A percentile compares a stretch with the other conserved stretches of the same genome.
phyloP scores from a whole-genome alignment of 35 echinoderm and acorn worm species.

The Ptychodera flava region DNA sequence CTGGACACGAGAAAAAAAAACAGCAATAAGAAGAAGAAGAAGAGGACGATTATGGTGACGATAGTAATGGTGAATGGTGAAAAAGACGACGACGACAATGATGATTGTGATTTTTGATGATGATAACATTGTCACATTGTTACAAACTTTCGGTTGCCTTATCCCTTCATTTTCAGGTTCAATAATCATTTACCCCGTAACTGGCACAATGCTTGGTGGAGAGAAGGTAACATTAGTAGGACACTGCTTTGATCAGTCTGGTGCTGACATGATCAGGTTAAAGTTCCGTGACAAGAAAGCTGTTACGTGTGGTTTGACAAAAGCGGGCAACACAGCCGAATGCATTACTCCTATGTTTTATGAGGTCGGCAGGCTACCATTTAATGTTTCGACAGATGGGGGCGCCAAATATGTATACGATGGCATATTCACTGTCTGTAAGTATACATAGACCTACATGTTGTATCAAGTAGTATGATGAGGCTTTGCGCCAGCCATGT shows the following conservation, averaged over 20 bases:
- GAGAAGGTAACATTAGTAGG: slow-evolving; percentile 81
- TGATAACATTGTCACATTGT: too few relatives aligned
- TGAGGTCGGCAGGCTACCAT: slow-evolving; percentile 25
- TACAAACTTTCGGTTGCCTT: too few relatives aligned
- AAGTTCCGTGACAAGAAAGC: too few relatives aligned
- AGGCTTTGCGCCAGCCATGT: too few relatives aligned
- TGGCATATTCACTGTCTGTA: slow-evolving; percentile 50
- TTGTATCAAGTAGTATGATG: too few relatives aligned
- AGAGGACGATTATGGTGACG: too few relatives aligned
- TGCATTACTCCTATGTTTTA: slow-evolving; percentile 71
- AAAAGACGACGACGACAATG: too few relatives aligned
- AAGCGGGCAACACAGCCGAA: slow-evolving; percentile 56
- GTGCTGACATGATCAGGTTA: too few relatives aligned
- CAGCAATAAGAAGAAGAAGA: too few relatives aligned
- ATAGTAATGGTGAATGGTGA: slow-evolving; percentile 21
- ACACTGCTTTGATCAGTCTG: slow-evolving; percentile 55
- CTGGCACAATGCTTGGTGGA: slow-evolving; percentile 78
- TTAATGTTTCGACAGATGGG: slow-evolving; percentile 66
- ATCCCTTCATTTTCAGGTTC: slow-evolving; percentile 34
- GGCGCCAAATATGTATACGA: slow-evolving; percentile 45
- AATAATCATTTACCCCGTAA: slow-evolving; percentile 46
- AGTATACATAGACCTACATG: too few relatives aligned
- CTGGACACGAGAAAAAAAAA: too few relatives aligned
- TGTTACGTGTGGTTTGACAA: slow-evolving; percentile 35
- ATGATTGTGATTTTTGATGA: too few relatives aligned